These are phyloP conservation scores for Sturmia bella DNA, from an alignment of 2,888 invertebrate genomes.

Conservation along the genomic window DNA sequence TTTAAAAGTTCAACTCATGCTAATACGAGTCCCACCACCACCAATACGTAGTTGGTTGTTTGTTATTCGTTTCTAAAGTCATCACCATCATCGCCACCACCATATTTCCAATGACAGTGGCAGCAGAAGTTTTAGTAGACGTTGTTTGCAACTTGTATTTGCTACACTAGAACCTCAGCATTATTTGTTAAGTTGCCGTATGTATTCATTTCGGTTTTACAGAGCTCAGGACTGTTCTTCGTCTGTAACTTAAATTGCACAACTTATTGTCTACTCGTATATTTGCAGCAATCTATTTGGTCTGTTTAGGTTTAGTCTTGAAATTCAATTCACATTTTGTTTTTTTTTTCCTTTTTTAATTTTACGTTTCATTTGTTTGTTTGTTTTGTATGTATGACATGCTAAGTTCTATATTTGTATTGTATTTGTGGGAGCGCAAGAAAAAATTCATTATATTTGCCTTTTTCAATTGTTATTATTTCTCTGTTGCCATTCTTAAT, in stretches of 20 bases:
- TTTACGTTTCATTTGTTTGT: conserved; percentile 41
- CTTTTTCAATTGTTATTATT: conserved; percentile 44
- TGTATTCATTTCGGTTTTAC: conserved; percentile 9
- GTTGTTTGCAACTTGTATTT: conserved; percentile 42
- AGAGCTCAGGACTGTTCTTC: conserved; percentile 56
- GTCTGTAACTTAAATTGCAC: conserved; percentile 51
- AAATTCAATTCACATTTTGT: conserved; percentile 26
- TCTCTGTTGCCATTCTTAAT: conserved; percentile 58
- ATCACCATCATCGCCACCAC: conserved; percentile 25
- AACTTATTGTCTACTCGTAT: conserved; percentile 47
- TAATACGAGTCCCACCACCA: conserved; percentile 13
- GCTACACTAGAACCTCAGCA: conserved; percentile 11
- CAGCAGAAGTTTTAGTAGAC: background rate
- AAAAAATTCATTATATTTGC: conserved; percentile 9
- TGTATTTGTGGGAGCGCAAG: background rate
- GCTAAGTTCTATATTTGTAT: conserved; percentile 65
- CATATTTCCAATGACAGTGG: conserved; percentile 11
- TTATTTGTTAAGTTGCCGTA: conserved; percentile 31
- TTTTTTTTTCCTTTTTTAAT: background rate
- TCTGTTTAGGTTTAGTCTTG: conserved; percentile 20
- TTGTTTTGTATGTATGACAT: conserved; percentile 60
- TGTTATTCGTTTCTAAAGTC: conserved; percentile 9
- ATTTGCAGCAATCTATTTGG: too few relatives aligned
- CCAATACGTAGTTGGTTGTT: background rate
- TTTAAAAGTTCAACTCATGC: conserved; percentile 64